These are phyloP conservation scores for Peromyscus aztecus DNA, from an alignment of 2,797 vertebrate genomes.

Conservation along the genomic window DNA sequence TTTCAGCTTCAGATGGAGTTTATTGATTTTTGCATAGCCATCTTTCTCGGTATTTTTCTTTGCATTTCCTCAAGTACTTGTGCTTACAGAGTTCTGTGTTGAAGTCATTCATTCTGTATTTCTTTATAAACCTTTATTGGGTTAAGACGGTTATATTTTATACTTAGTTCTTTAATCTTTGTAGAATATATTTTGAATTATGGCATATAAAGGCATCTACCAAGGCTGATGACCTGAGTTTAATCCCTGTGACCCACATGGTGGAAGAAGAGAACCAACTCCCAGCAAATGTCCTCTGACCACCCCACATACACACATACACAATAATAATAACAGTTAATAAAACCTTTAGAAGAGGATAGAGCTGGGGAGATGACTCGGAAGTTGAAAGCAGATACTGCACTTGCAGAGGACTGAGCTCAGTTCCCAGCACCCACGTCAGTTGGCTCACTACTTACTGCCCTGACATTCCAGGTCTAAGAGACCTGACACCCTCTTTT, in stretches of 20 bases:
- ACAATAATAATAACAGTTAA: background rate
- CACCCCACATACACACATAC: background rate
- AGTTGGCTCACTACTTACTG: background rate
- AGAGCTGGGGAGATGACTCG: background rate
- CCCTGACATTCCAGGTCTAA: background rate
- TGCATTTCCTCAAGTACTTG: background rate
- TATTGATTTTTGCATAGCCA: constrained; percentile 48
- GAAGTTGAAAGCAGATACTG: background rate
- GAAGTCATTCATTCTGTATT: constrained; percentile 1
- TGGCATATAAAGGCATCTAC: background rate
- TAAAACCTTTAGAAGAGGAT: background rate
- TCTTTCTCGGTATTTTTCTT: constrained; percentile 13
- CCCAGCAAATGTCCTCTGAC: background rate
- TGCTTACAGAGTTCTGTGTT: constrained; percentile 46
- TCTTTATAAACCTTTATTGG: constrained; percentile 35
- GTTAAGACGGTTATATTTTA: constrained; percentile 18
- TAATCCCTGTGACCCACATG: background rate
- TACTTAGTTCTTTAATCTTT: constrained; percentile 56
- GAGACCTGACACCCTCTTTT: background rate
- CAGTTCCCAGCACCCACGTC: background rate
- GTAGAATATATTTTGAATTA: constrained; percentile 44
- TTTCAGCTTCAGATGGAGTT: background rate
- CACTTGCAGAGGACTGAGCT: background rate
- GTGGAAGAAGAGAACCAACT: background rate
- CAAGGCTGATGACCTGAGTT: background rate